Conservation (phyloP, 2,797 vertebrate genomes). For the Scleropages formosus region DNA sequence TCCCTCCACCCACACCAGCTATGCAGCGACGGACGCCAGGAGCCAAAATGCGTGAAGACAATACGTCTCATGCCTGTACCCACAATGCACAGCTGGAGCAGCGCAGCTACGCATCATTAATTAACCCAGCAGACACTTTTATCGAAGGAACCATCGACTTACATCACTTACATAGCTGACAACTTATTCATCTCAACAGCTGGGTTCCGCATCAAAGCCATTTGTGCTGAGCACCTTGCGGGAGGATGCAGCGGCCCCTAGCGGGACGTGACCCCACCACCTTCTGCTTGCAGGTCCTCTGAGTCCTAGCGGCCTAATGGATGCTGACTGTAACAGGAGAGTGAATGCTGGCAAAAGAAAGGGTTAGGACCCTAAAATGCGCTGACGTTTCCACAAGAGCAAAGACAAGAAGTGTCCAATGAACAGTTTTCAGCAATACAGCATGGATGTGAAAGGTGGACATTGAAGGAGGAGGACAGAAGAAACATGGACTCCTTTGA, state of each 20-base stretch:
- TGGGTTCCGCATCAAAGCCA: background rate
- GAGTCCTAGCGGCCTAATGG: too few relatives aligned
- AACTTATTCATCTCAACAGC: background rate
- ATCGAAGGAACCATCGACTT: background rate
- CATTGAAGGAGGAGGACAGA: too few relatives aligned
- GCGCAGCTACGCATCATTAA: background rate
- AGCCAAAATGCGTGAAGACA: background rate
- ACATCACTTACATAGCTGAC: background rate
- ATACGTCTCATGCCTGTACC: background rate
- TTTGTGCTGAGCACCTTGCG: background rate
- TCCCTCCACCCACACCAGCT: background rate
- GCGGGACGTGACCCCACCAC: background rate
- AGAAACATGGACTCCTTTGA: too few relatives aligned
- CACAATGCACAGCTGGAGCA: background rate
- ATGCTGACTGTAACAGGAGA: too few relatives aligned
- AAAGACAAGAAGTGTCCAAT: too few relatives aligned
- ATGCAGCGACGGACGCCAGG: constrained; percentile 2
- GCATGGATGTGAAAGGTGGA: too few relatives aligned
- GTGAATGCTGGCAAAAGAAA: too few relatives aligned
- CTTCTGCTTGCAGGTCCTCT: too few relatives aligned
- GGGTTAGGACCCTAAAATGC: too few relatives aligned
- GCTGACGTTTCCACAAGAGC: too few relatives aligned
- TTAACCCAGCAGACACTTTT: background rate
- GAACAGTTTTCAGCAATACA: too few relatives aligned
- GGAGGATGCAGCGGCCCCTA: background rate